Base-by-base conservation (phyloP, 1,140 invertebrate genomes). In the Drosophila littoralis region DNA sequence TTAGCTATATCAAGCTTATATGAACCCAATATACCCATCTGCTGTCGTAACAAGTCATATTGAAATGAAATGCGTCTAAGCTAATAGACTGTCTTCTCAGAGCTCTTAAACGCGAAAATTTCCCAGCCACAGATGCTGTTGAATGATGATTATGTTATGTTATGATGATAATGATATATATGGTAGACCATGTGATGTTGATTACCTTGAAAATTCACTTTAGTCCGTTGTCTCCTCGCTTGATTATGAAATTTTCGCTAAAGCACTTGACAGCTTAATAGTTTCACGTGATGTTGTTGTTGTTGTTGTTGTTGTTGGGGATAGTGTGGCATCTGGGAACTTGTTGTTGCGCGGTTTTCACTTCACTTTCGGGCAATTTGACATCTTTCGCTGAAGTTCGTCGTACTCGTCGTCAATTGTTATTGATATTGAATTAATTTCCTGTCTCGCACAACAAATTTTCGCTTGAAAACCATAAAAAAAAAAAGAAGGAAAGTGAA, bases 371-470 rank as follows among this genome's bases (percentile, higher is more conserved):
- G 32, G 52, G 36, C 55, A 45, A 76, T 61, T 77, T 73, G 35
- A 9, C 55, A 54, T 38, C 54, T 46, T 42, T 63, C 46, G 36
- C 38, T 1, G 6, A 6, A 43, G 80, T 82, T 81, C 73, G 61
- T 59, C 52, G 60, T 15, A 50, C 68, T 43, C 58, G 54, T 32
- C 17, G n/a, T 42, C 67, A 22, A 70, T 63, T 63, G 61, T 45
- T 60, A 69, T 75, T 70, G 75, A 83, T 67, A 79, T 76, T 67
- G 71, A 71, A 82, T 79, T 75, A 72, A 83, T 82, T 75, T 82
- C 75, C 80, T 79, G 75, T 75, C 57, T 42, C 38, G n/a, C 12
- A 9, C 38, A 50, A 40, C 4, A 32, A 6, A 1, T 46, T 65
- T 70, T 71, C 55, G 46, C 46, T 51, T 51, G 43, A 58, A 71